Conservation (phyloP, 2,888 invertebrate genomes). For the Autographa gamma region DNA sequence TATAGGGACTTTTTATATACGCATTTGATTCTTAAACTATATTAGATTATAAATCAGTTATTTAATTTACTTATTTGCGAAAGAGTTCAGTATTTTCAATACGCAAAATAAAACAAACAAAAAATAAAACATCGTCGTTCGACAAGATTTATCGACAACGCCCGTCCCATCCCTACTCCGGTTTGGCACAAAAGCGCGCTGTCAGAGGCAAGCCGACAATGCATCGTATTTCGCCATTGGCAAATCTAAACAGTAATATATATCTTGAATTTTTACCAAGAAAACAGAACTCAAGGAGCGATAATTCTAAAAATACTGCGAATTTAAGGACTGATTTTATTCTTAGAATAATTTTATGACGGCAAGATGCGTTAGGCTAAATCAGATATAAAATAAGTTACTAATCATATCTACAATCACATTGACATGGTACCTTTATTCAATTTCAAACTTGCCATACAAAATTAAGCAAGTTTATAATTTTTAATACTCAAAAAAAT, state of each 20-base stretch:
- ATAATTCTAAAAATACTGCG: conserved; percentile 37
- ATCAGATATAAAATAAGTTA: too few relatives aligned
- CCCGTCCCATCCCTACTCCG: conserved; percentile 57
- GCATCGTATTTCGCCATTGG: conserved; percentile 58
- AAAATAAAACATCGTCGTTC: not conserved
- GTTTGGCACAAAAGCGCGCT: conserved; percentile 61
- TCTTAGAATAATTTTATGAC: not conserved
- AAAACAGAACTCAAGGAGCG: conserved; percentile 36
- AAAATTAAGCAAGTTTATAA: too few relatives aligned
- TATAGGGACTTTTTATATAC: too few relatives aligned
- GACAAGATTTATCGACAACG: conserved; percentile 50
- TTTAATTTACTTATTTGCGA: too few relatives aligned
- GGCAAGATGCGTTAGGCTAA: not conserved
- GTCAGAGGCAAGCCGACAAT: conserved; percentile 60
- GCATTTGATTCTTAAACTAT: too few relatives aligned
- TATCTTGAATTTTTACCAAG: conserved; percentile 55
- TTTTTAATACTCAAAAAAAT: too few relatives aligned
- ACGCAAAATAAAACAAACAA: not conserved
- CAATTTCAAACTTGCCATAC: too few relatives aligned
- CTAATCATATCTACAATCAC: too few relatives aligned
- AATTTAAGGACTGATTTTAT: conserved; percentile 37
- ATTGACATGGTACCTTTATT: too few relatives aligned
- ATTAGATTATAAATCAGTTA: too few relatives aligned
- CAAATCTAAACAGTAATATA: conserved; percentile 58
- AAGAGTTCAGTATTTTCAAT: too few relatives aligned